Conservation (phyloP, 2,797 vertebrate species). For the Cynodonichthys magdalenae region DNA sequence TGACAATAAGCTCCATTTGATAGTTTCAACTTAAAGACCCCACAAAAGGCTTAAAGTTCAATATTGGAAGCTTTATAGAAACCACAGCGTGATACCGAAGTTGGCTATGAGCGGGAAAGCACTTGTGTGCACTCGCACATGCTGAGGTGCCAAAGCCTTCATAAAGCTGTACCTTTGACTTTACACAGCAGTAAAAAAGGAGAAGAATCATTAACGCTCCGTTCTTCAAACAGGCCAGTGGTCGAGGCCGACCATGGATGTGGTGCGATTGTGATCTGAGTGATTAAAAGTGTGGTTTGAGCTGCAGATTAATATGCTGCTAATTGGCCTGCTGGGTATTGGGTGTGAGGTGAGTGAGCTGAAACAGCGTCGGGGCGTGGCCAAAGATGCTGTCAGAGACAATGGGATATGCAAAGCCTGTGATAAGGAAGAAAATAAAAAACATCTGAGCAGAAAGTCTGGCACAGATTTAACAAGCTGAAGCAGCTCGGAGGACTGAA, state of each 20-base stretch:
- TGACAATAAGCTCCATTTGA: constrained; percentile 66
- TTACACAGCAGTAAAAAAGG: constrained; percentile 72
- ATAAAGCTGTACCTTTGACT: constrained; percentile 75
- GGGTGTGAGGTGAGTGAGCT: constrained; percentile 60
- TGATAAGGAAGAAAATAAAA: constrained; percentile 12
- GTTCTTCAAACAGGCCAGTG: constrained; percentile 69
- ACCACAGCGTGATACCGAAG: constrained; percentile 63
- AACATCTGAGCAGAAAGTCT: neutral
- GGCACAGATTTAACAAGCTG: neutral
- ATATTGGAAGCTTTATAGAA: constrained; percentile 68
- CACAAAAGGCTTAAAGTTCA: constrained; percentile 70
- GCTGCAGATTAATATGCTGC: constrained; percentile 77
- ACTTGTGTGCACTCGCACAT: constrained; percentile 21
- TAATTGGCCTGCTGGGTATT: constrained; percentile 81
- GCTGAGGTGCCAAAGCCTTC: constrained; percentile 71
- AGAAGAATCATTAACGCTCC: constrained; percentile 77
- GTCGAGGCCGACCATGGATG: constrained; percentile 57
- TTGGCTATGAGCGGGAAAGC: constrained; percentile 9
- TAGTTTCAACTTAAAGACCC: constrained; percentile 64
- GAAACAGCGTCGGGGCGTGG: constrained; percentile 55
- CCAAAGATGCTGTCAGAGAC: constrained; percentile 29
- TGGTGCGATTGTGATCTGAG: constrained; percentile 49
- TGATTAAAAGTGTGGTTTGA: constrained; percentile 57
- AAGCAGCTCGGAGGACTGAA: constrained; percentile 2
- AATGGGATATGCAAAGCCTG: constrained; percentile 33